Base-by-base conservation (phyloP, 2,113 vertebrate species). In the Delphinus delphis region DNA sequence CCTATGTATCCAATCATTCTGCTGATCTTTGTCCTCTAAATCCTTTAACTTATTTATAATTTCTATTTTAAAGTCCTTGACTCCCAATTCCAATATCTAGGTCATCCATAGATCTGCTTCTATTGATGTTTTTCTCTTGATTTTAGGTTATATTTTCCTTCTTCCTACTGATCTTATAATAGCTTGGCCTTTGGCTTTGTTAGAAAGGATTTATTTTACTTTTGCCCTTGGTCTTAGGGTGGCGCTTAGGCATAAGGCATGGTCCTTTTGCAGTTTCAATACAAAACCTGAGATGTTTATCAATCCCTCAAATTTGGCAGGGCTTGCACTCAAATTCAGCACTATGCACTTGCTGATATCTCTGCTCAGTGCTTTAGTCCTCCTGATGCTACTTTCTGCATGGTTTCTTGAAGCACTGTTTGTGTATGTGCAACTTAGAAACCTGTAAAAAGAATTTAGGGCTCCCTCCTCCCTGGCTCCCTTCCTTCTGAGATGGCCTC, bases 11-110 rank as follows among this genome's bases (percentile, higher is more conserved):
- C 63, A 60, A 14, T 74, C 65, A 96, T 88, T 62, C 67, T 70
- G 41, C 62, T 79, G 44, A 88, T 83, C 25, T 89, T 50, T 95
- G 90, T 60, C 67, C 17, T 87, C 68, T 44, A 90, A 77, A 87
- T 90, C 21, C 9, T 76, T 97, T 87, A 60, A 90, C 8, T 71
- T 86, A 86, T 95, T 93, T 85, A 18, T 62, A 81, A 65, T 85
- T 93, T 90, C 41, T 76, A 63, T 74, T 62, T 76, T 90, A 53
- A 83, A 84, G 63, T 67, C n/a, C 77, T 65, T 82, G 84, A 83
- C 36, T 79, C 33, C 44, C 44, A 95, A 73, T 63, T 71, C 47
- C 5, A 93, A 79, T 38, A 83, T 77, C 28, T 65, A 53, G n/a
- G 55, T 60, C 76, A 96, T 76, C 38, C 68, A 73, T 0, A 53